Evolutionary conservation across 2,113 vertebrate species (phyloP).

Genomic region (Gymnocephalus cernua): DNA sequence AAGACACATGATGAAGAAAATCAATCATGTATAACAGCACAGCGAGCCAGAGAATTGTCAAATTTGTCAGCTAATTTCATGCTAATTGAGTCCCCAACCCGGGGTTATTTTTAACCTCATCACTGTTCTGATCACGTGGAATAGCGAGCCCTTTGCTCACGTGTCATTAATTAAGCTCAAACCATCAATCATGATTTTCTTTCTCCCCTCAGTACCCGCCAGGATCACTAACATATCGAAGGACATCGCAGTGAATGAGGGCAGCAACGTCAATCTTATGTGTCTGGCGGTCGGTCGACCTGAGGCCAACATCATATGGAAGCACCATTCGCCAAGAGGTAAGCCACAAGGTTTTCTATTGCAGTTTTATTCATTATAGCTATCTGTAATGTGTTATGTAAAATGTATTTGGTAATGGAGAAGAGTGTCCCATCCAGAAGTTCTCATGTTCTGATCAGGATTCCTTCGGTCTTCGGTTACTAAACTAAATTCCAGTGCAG

Average conservation of each 20-base stretch:
- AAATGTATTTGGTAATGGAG: neutral
- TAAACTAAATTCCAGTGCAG: neutral
- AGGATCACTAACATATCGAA: conserved; percentile 95
- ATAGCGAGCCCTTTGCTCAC: conserved; percentile 26
- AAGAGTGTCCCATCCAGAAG: too few species aligned
- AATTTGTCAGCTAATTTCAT: conserved; percentile 76
- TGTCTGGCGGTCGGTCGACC: conserved; percentile 96
- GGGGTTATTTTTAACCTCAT: conserved; percentile 70
- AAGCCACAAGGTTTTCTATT: conserved; percentile 38
- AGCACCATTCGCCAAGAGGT: conserved; percentile 94
- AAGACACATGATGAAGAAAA: conserved; percentile 61
- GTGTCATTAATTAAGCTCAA: conserved; percentile 58
- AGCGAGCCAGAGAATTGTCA: conserved; percentile 58
- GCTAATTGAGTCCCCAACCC: conserved; percentile 65
- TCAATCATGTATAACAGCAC: conserved; percentile 64
- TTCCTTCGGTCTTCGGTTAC: too few species aligned
- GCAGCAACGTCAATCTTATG: conserved; percentile 93
- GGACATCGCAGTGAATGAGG: conserved; percentile 96
- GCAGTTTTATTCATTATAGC: neutral
- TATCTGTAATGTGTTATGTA: neutral
- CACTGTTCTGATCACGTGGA: conserved; percentile 34
- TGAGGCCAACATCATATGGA: conserved; percentile 95
- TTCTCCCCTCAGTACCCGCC: conserved; percentile 90
- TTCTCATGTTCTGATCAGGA: neutral
- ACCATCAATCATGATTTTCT: conserved; percentile 53